Percentiles rank a stretch among this genome's conserved stretches.
Evolutionary conservation across 92 coral and sea anemone genomes (phyloP).

Genomic region (Parazoanthus swiftii): DNA sequence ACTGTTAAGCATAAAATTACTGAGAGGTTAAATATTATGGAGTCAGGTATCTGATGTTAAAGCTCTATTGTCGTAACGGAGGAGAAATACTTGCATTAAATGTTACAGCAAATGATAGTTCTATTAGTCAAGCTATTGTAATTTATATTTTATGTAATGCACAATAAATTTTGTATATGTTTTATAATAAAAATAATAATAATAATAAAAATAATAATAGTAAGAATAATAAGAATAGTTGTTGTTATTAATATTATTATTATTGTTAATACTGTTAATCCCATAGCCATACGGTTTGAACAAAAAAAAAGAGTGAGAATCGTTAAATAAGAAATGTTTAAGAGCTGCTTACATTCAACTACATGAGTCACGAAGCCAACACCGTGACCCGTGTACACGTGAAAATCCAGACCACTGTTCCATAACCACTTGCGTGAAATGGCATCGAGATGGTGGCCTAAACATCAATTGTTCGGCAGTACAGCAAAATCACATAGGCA

Average conservation of each 20-base stretch:
- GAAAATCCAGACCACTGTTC: conserved; percentile 56
- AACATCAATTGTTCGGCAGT: background rate
- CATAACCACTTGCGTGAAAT: conserved; percentile 50
- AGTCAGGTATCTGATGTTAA: too few species aligned
- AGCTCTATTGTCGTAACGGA: background rate
- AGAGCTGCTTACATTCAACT: conserved; percentile 41
- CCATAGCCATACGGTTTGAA: too few species aligned
- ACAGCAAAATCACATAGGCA: background rate
- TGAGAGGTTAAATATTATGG: background rate
- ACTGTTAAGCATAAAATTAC: background rate
- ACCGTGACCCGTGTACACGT: conserved; percentile 53
- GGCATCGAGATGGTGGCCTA: conserved; percentile 54
- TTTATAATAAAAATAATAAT: too few species aligned
- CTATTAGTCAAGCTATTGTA: too few species aligned
- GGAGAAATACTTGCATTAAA: too few species aligned
- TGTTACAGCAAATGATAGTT: too few species aligned
- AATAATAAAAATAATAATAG: too few species aligned
- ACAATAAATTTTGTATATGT: too few species aligned
- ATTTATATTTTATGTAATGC: too few species aligned
- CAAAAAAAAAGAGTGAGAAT: conserved; percentile 4
- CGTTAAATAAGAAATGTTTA: background rate
- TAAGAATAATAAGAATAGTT: too few species aligned
- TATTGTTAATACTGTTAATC: too few species aligned
- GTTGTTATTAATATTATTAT: too few species aligned
- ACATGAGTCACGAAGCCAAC: conserved; percentile 52